Percentiles rank a stretch among this genome's conserved stretches.
Evolutionary conservation across 2,797 vertebrate species (phyloP).

Genomic region (Esox lucius): DNA sequence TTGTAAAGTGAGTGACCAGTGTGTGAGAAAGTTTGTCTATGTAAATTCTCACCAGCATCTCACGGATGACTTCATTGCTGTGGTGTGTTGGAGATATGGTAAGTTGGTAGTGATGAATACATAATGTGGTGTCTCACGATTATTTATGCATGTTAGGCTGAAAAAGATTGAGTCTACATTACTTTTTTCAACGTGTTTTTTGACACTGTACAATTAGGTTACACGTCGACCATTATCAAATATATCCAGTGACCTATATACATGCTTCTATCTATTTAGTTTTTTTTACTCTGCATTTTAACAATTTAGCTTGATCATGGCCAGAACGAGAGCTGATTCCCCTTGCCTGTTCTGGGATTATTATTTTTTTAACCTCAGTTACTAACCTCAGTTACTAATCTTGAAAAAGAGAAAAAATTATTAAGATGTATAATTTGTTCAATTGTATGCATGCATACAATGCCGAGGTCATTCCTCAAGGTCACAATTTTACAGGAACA

Average conservation of each 20-base stretch:
- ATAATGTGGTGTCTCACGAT: conserved; percentile 7
- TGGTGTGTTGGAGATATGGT: conserved; percentile 27
- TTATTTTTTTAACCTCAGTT: too few species aligned
- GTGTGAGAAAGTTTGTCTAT: conserved; percentile 70
- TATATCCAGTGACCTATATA: too few species aligned
- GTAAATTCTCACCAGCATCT: conserved; percentile 65
- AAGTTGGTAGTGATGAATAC: conserved; percentile 26
- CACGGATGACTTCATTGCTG: conserved; percentile 54
- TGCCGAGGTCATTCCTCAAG: neutral
- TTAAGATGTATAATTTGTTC: too few species aligned
- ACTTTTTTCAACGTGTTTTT: neutral
- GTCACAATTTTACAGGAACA: too few species aligned
- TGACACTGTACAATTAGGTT: neutral
- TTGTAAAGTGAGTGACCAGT: neutral
- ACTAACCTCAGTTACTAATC: too few species aligned
- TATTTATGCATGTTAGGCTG: neutral
- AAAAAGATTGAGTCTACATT: neutral
- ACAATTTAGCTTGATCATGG: too few species aligned
- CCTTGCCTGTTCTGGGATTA: too few species aligned
- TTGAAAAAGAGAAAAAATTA: too few species aligned
- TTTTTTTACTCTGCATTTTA: too few species aligned
- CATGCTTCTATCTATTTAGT: too few species aligned
- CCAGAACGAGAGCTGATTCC: too few species aligned
- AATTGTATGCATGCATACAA: neutral
- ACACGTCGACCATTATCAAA: neutral